Conservation (phyloP, 2,797 vertebrate species). For the Peromyscus attwateri region DNA sequence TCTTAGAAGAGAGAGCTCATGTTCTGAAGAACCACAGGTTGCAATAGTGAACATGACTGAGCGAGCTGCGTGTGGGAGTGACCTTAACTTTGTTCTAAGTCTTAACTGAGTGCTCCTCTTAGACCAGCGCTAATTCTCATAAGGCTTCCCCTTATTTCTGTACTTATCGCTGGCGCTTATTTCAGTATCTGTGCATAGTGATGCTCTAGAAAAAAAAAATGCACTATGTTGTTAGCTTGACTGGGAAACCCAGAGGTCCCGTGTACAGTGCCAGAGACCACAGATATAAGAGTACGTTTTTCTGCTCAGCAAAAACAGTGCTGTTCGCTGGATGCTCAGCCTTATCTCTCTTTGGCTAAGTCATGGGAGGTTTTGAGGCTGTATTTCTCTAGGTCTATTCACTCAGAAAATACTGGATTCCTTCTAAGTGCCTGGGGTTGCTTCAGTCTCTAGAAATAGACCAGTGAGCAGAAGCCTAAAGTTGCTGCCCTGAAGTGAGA, state of each 20-base stretch:
- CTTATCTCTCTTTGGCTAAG: background rate
- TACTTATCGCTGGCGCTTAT: background rate
- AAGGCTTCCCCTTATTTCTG: constrained; percentile 18
- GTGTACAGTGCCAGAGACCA: background rate
- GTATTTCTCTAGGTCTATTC: background rate
- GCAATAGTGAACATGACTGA: background rate
- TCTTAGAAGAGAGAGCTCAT: background rate
- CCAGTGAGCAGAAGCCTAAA: background rate
- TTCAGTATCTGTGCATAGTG: background rate
- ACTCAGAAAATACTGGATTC: constrained; percentile 3
- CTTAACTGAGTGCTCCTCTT: constrained; percentile 6
- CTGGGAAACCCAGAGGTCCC: background rate
- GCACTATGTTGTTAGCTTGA: background rate
- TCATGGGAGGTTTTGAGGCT: background rate
- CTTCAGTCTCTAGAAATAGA: constrained; percentile 18
- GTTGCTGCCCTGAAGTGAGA: background rate
- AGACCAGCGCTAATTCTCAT: background rate
- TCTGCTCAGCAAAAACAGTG: background rate
- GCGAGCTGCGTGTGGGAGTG: background rate
- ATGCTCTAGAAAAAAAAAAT: background rate
- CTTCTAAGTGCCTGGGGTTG: background rate
- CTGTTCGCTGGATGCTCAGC: background rate
- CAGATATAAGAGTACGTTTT: background rate
- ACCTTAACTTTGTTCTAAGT: constrained; percentile 31
- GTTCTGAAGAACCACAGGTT: background rate